phyloP scores from a whole-genome alignment of 2,797 vertebrate genomes.

The Fistularia commersonii region DNA sequence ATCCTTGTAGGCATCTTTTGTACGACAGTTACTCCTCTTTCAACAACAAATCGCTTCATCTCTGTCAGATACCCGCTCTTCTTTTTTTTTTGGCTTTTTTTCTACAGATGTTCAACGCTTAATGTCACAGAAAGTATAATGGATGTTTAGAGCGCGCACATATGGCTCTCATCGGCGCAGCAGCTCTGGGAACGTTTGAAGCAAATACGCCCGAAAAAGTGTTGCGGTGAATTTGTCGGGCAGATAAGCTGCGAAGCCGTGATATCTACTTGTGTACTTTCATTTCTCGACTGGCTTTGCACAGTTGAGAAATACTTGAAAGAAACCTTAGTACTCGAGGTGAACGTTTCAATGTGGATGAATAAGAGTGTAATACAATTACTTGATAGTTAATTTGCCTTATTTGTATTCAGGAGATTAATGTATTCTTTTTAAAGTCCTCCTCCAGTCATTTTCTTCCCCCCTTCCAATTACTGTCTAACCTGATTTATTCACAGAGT shows the following conservation, averaged over 20 bases:
- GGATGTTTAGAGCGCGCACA: constrained; percentile 36
- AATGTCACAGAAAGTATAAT: constrained; percentile 38
- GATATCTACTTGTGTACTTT: constrained; percentile 38
- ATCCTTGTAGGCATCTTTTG: constrained; percentile 42
- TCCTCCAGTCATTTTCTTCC: constrained; percentile 3
- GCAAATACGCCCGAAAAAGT: background rate
- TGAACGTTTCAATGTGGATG: too few species aligned
- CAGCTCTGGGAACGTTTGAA: constrained; percentile 10
- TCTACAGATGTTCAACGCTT: constrained; percentile 45
- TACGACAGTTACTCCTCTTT: constrained; percentile 30
- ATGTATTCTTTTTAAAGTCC: constrained; percentile 3
- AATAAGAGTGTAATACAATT: too few species aligned
- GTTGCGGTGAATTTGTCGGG: constrained; percentile 45
- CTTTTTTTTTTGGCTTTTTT: constrained; percentile 42
- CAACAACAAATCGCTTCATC: constrained; percentile 28
- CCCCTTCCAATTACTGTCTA: too few species aligned
- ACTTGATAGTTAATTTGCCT: too few species aligned
- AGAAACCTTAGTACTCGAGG: too few species aligned
- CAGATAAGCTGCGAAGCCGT: constrained; percentile 38
- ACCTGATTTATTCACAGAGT: too few species aligned
- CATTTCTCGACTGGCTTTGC: constrained; percentile 12
- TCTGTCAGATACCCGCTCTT: constrained; percentile 6
- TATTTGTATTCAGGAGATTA: background rate
- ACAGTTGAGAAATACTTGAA: too few species aligned
- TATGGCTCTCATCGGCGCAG: constrained; percentile 36